Evolutionary conservation across 2,797 vertebrate species (phyloP).

Genomic region (Chiloscyllium punctatum): DNA sequence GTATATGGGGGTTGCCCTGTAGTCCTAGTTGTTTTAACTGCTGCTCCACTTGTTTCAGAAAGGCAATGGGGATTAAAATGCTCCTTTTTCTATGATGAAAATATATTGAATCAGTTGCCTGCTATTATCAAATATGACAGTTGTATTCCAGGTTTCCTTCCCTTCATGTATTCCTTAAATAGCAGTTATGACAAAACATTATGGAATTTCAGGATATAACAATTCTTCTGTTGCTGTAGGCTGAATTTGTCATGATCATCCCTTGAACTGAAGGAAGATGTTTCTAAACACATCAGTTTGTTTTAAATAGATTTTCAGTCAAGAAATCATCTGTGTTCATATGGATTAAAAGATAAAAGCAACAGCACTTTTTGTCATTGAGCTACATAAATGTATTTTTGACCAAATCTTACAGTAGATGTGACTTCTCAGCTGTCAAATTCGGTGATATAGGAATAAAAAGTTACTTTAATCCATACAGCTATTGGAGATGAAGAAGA

Average conservation of each 20-base stretch:
- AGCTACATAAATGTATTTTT: neutral
- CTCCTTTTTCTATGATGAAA: neutral
- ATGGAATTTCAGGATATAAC: neutral
- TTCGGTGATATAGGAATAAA: neutral
- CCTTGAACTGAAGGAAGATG: neutral
- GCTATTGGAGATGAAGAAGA: neutral
- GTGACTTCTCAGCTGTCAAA: neutral
- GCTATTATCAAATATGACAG: neutral
- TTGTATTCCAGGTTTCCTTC: slow-evolving; percentile 38
- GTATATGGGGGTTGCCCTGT: too few species aligned
- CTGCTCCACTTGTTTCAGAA: neutral
- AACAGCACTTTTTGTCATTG: neutral
- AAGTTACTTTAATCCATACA: neutral
- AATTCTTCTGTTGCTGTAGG: neutral
- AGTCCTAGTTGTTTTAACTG: neutral
- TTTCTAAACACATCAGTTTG: neutral
- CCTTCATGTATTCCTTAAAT: slow-evolving; percentile 39
- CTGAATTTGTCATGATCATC: neutral
- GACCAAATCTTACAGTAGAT: neutral
- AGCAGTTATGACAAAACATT: slow-evolving; percentile 30
- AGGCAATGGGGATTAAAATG: neutral
- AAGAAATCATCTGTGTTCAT: neutral
- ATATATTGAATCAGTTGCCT: neutral
- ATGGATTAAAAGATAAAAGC: slow-evolving; percentile 14
- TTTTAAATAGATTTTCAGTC: slow-evolving; percentile 14